phyloP scores from a whole-genome alignment of 2,113 vertebrate genomes.

The Callocephalon fimbriatum region DNA sequence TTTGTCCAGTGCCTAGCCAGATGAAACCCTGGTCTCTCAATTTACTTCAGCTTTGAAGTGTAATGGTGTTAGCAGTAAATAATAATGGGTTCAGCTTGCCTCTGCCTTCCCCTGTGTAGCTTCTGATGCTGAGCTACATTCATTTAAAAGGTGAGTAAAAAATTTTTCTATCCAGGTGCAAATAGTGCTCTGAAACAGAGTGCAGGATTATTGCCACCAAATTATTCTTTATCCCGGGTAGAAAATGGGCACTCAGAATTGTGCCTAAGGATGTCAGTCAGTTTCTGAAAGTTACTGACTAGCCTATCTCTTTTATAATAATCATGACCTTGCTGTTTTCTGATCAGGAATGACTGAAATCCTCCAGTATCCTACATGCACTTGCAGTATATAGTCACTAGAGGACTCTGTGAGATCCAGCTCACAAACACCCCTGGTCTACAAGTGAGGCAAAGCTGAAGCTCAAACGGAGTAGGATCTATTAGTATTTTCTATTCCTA shows the following conservation, averaged over 20 bases:
- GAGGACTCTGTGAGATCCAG: background rate
- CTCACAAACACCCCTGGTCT: background rate
- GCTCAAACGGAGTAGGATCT: background rate
- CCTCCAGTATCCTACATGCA: background rate
- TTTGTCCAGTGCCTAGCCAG: background rate
- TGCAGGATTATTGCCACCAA: background rate
- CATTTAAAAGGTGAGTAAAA: background rate
- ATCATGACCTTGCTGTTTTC: background rate
- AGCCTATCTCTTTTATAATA: background rate
- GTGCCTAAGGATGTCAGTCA: background rate
- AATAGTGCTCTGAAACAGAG: background rate
- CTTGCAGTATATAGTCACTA: background rate
- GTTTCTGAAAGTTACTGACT: background rate
- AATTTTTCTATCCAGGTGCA: background rate
- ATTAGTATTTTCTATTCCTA: background rate
- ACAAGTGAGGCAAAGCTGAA: background rate
- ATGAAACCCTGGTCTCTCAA: background rate
- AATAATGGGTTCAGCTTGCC: background rate
- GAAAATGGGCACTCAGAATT: background rate
- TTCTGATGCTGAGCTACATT: background rate
- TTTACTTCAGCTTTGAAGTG: background rate
- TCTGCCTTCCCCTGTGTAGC: background rate
- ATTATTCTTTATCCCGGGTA: background rate
- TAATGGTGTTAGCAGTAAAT: background rate
- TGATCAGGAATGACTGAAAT: background rate